Conservation (phyloP, 2,797 vertebrate genomes). For the Crax fasciolata region DNA sequence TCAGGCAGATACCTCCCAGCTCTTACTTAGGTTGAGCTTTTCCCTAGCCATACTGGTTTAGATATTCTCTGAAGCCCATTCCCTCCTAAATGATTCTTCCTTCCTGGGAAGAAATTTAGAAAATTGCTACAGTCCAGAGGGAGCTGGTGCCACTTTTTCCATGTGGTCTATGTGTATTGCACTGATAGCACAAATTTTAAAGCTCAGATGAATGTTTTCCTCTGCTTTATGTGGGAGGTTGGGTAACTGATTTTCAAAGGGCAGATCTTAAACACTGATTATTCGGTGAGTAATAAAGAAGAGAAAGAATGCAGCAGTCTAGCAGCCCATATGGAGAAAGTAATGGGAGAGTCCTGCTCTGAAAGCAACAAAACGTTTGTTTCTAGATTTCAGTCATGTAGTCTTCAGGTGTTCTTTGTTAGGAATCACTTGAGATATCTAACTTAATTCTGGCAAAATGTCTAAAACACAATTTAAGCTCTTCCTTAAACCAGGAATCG, state of each 20-base stretch:
- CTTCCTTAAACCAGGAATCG: neutral
- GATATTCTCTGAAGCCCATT: neutral
- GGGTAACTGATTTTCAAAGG: neutral
- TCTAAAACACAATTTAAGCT: neutral
- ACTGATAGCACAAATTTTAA: neutral
- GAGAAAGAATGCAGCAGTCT: neutral
- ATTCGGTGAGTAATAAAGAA: neutral
- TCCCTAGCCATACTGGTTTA: neutral
- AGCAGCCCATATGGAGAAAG: neutral
- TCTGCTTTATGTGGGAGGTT: neutral
- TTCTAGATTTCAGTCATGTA: neutral
- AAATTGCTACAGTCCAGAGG: neutral
- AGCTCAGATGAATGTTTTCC: neutral
- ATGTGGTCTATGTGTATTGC: rapidly evolving
- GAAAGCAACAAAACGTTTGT: neutral
- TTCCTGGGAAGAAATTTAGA: neutral
- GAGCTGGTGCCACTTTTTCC: neutral
- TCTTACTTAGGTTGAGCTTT: neutral
- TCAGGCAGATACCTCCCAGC: neutral
- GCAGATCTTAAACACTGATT: neutral
- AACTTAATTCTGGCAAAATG: neutral
- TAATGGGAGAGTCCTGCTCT: neutral
- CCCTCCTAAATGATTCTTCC: neutral
- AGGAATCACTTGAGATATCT: neutral
- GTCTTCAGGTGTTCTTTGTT: neutral